Percentiles rank a stretch among this genome's conserved stretches.
These are phyloP conservation scores for Plutomurus gul DNA, from an alignment of 1,140 invertebrate genomes.

Conservation along the genomic window DNA sequence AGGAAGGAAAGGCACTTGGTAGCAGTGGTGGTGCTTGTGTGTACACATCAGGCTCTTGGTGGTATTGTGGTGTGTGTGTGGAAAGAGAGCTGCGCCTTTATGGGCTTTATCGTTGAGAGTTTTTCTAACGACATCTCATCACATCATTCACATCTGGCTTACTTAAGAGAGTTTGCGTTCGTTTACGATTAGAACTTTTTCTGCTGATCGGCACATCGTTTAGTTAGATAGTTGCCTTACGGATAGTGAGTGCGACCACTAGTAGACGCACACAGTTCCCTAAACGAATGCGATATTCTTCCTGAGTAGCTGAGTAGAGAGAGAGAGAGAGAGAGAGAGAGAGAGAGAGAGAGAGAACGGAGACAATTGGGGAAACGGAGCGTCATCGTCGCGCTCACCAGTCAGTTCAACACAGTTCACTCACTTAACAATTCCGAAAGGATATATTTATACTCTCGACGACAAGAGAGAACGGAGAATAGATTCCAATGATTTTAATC, in stretches of 20 bases:
- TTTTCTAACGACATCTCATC: constrained; percentile 24
- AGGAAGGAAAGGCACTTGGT: background rate
- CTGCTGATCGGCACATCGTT: background rate
- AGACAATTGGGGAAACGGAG: no score
- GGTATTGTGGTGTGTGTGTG: no score
- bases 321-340: no score
- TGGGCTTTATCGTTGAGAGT: background rate
- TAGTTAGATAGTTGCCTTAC: background rate
- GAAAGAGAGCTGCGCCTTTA: no score
- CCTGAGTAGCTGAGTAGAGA: no score
- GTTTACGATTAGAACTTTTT: background rate
- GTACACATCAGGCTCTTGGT: no score
- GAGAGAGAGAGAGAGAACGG: no score
- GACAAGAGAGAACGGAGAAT: no score
- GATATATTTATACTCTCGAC: no score
- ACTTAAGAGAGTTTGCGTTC: background rate
- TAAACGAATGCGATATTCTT: background rate
- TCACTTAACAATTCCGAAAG: no score
- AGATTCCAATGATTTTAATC: background rate
- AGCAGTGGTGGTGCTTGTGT: no score
- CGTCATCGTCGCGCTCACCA: background rate
- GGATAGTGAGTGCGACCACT: background rate
- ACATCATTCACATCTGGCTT: constrained; percentile 9
- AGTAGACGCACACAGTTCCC: background rate
- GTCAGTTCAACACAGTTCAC: no score